A percentile compares a stretch with the other conserved stretches of the same genome.
Conservation (phyloP, 2,797 vertebrate genomes). For the Coregonus suidteri region DNA sequence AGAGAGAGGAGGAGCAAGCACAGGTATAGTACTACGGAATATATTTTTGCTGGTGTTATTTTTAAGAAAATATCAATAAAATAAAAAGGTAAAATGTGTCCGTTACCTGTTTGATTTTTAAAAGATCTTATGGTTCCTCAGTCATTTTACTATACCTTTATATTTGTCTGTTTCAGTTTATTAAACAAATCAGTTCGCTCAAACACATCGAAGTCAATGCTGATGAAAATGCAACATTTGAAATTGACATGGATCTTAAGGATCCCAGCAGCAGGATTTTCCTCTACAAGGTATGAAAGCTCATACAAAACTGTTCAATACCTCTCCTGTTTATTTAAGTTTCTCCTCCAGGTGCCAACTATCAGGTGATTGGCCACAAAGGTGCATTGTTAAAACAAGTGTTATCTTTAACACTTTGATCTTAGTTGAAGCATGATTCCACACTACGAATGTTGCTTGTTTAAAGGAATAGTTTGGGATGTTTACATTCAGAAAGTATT, state of each 20-base stretch:
- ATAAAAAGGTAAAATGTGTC: background rate
- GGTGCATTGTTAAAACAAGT: no score
- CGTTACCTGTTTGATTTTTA: no score
- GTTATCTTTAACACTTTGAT: no score
- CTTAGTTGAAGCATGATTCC: no score
- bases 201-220: constrained; percentile 80
- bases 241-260: constrained; percentile 88
- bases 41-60: background rate
- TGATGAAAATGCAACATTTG: constrained; percentile 76
- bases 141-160: background rate
- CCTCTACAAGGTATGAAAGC: constrained; percentile 83
- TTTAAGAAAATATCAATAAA: background rate
- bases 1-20: constrained; percentile 76
- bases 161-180: constrained; percentile 62
- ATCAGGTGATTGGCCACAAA: background rate
- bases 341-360: background rate
- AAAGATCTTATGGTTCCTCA: no score
- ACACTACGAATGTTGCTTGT: no score
- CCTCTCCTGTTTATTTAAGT: background rate
- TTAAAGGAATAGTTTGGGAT: no score
- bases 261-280: constrained; percentile 80
- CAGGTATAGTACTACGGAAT: constrained; percentile 67
- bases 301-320: constrained; percentile 5
- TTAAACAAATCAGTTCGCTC: constrained; percentile 74
- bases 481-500: no score